Base-by-base conservation (phyloP, 1,140 invertebrate genomes). In the Caerostris extrusa region DNA sequence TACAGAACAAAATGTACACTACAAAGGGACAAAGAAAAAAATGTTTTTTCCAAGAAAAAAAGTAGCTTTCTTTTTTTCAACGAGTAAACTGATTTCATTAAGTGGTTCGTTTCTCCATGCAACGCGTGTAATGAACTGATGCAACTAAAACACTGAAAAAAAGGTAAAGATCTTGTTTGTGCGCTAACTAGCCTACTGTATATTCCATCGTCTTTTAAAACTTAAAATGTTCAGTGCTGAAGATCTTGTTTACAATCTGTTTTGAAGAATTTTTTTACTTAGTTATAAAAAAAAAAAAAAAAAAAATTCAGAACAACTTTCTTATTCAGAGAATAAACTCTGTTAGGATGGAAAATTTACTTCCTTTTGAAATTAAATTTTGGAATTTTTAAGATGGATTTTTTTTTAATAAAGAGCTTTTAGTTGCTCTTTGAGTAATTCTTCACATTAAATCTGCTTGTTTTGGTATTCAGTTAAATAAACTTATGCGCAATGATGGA, bases 71-170 rank as follows among this genome's bases (percentile, higher is more conserved):
- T 81, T 17, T 81, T 55, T 2, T 56, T 81, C 58, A 82, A 50
- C 14, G 56, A 67, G 77, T 92, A 92, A 92, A 92, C 90, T 92
- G 90, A 92, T 92, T 92, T 92, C 90, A 92, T 92, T 92, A 92
- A 92, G 90, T 92, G 82, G 77, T 85, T 81, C 81, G 77, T 92
- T 92, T 67, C 90, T 14, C 57, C 81, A 17, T 92, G 53, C 77
- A 64, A 91, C 14, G 60, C 71, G 90, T 64, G 90, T 92, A 92
- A 92, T 92, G 90, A 92, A 92, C 90, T 92, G 90, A 83, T 64
- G 90, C 81, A 60, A 53, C 69, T 58, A 55, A 34, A 34, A 34
- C 34, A 34, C 34, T 34, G 34, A 71, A 90, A 57, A 77, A 3
- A 34, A 55, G 50, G 19, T 82, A 57, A 67, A 85, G 34, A 92